Evolutionary conservation across 2,113 vertebrate genomes (phyloP).

Genomic region (Cisticola juncidis): DNA sequence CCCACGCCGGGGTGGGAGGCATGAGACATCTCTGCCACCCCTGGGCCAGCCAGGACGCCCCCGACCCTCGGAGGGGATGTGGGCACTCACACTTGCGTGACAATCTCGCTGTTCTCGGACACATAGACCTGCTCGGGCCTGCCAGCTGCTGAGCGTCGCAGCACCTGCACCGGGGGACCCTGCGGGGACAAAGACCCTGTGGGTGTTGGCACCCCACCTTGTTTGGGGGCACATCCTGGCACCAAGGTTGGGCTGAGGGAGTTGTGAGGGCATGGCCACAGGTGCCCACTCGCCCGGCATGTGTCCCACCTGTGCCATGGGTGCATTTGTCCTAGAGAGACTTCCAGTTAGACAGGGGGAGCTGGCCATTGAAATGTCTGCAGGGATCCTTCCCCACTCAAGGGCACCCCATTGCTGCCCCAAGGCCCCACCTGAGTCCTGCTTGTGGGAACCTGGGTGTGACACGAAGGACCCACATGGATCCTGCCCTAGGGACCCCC

Average conservation of each 20-base stretch:
- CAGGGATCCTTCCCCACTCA: not conserved
- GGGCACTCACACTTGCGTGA: conserved; percentile 33
- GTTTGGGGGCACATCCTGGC: accelerated
- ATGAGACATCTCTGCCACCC: accelerated
- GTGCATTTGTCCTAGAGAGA: accelerated
- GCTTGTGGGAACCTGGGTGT: not conserved
- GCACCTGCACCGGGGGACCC: not conserved
- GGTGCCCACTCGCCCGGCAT: accelerated
- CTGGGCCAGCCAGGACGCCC: conserved; percentile 40
- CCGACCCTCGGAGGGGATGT: too few species aligned
- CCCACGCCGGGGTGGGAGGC: accelerated
- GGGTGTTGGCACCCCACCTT: not conserved
- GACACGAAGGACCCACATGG: not conserved
- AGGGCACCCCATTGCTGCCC: not conserved
- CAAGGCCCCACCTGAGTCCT: not conserved
- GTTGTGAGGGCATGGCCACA: not conserved
- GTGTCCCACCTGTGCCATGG: not conserved
- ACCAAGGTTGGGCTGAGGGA: accelerated
- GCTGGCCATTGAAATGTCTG: not conserved
- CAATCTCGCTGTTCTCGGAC: conserved; percentile 30
- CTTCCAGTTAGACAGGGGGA: too few species aligned
- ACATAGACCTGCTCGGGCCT: not conserved
- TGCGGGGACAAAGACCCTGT: not conserved
- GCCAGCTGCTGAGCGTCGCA: not conserved
- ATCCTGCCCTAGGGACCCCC: not conserved